A percentile compares a stretch with the other conserved stretches of the same genome.
phyloP scores from a whole-genome alignment of 2,797 vertebrate genomes.

The Poeciliopsis infans region DNA sequence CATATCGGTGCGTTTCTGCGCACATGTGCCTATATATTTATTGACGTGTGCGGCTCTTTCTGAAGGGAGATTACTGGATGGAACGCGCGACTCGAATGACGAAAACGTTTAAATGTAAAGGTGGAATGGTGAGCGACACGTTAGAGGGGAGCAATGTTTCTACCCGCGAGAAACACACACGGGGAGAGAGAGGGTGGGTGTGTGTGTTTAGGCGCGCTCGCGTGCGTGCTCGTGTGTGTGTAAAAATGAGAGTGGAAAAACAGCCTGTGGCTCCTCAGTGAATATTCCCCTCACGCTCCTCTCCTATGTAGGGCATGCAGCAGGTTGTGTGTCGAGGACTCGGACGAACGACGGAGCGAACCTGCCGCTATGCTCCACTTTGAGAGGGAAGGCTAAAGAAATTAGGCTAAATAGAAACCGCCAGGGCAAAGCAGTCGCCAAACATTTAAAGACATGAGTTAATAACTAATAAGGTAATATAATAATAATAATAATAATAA shows the following conservation, averaged over 20 bases:
- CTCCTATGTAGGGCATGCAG: constrained; percentile 77
- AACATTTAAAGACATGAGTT: not conserved
- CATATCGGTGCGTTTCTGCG: not conserved
- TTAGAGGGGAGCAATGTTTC: constrained; percentile 17
- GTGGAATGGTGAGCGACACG: constrained; percentile 32
- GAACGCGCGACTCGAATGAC: constrained; percentile 18
- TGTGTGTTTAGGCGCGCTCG: not conserved
- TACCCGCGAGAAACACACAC: constrained; percentile 8
- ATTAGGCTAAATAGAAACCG: not conserved
- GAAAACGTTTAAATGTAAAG: constrained; percentile 47
- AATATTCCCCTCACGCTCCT: constrained; percentile 73
- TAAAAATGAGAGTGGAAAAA: constrained; percentile 42
- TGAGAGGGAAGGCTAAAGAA: constrained; percentile 32
- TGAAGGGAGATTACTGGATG: constrained; percentile 29
- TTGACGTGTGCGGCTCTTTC: not conserved
- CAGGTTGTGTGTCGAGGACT: constrained; percentile 74
- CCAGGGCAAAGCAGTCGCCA: not conserved
- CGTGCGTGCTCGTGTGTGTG: not conserved
- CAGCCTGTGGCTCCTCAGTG: constrained; percentile 72
- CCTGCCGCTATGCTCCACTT: constrained; percentile 62
- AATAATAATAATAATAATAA: not conserved
- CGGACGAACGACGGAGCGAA: constrained; percentile 46
- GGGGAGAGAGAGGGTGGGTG: not conserved
- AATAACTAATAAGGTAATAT: not conserved
- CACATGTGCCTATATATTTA: constrained; percentile 19